Evolutionary conservation across 2,113 vertebrate genomes (phyloP).

Genomic region (Sorex araneus): DNA sequence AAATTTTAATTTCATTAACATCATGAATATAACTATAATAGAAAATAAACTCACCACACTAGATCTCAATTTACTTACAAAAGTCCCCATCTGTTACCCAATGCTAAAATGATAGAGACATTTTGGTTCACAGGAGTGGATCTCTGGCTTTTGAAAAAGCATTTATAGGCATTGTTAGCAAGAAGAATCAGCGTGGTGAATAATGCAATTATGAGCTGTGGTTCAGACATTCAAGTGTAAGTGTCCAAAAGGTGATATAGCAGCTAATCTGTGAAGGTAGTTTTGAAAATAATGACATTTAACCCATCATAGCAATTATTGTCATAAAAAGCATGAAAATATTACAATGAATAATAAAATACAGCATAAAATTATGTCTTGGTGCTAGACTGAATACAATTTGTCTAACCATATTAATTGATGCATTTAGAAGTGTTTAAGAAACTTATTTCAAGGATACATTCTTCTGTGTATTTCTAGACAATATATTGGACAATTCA

Average conservation of each 20-base stretch:
- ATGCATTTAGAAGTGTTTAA: conserved; percentile 55
- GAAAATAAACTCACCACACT: conserved; percentile 69
- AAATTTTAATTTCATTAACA: conserved; percentile 67
- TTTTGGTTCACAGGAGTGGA: conserved; percentile 70
- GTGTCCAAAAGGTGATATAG: conserved; percentile 47
- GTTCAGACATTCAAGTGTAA: conserved; percentile 78
- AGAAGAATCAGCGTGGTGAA: conserved; percentile 72
- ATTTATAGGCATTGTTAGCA: conserved; percentile 74
- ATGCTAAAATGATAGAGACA: conserved; percentile 62
- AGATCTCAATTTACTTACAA: conserved; percentile 76
- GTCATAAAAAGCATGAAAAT: conserved; percentile 53
- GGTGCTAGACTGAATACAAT: neutral
- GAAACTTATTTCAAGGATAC: conserved; percentile 54
- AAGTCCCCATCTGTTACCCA: conserved; percentile 76
- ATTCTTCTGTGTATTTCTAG: conserved; percentile 17
- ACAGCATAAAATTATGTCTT: conserved; percentile 49
- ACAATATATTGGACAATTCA: neutral
- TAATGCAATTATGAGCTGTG: conserved; percentile 68
- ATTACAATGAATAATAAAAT: conserved; percentile 69
- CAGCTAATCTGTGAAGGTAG: conserved; percentile 64
- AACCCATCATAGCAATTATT: conserved; percentile 72
- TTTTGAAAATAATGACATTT: conserved; percentile 79
- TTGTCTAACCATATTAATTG: conserved; percentile 6
- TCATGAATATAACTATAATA: conserved; percentile 64
- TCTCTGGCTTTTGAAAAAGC: conserved; percentile 71